A percentile compares a stretch with the other conserved stretches of the same genome.
phyloP scores from a whole-genome alignment of 2,888 invertebrate genomes.

The Megalurothrips usitatus region DNA sequence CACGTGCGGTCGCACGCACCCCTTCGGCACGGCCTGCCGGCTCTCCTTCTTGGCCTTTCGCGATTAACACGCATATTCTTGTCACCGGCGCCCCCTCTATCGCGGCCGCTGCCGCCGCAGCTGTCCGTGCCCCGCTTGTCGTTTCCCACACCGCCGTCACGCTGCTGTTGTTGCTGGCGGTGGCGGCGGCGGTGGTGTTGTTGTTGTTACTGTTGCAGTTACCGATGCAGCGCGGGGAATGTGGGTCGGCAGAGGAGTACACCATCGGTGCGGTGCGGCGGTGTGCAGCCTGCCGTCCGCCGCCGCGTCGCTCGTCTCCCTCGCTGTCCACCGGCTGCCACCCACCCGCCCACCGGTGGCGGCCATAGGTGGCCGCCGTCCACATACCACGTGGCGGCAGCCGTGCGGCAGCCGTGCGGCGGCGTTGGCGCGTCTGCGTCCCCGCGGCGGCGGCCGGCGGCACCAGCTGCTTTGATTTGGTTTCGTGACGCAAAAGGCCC shows the following conservation, averaged over 20 bases:
- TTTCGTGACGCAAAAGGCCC: too few relatives aligned
- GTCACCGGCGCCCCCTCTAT: not conserved
- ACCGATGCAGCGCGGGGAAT: not conserved
- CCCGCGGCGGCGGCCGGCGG: too few relatives aligned
- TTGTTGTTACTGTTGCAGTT: not conserved
- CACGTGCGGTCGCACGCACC: not conserved
- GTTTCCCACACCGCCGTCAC: too few relatives aligned
- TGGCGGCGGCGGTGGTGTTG: not conserved
- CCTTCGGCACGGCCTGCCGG: not conserved
- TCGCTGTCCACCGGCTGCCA: not conserved
- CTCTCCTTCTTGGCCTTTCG: not conserved
- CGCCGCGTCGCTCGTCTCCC: too few relatives aligned
- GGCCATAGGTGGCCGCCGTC: not conserved
- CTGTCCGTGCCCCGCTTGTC: not conserved
- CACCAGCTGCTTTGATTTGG: too few relatives aligned
- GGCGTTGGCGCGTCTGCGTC: too few relatives aligned
- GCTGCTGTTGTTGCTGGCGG: too few relatives aligned
- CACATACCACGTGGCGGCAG: not conserved
- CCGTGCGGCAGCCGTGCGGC: not conserved
- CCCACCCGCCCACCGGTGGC: not conserved
- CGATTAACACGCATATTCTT: not conserved
- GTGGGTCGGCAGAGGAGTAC: slow-evolving; percentile 19
- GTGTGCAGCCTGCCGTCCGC: not conserved
- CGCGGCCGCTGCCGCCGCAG: not conserved
- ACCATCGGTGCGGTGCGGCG: not conserved